These are phyloP conservation scores for Porites lobata DNA, from an alignment of 92 coral and sea anemone species.

Conservation along the genomic window DNA sequence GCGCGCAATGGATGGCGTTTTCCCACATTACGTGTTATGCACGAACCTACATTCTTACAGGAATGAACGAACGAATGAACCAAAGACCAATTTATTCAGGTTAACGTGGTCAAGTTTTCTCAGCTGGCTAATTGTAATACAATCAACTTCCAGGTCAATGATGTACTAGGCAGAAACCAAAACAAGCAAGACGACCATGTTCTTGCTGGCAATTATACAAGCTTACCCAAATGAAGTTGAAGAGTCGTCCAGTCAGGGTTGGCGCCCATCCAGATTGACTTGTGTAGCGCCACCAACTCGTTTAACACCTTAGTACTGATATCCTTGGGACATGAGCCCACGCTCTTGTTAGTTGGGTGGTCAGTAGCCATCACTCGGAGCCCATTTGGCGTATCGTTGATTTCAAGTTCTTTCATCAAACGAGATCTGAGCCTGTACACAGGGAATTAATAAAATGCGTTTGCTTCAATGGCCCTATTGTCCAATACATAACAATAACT, in stretches of 20 bases:
- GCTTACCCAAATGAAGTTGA: conserved; percentile 43
- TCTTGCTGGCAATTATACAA: not conserved
- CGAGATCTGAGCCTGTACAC: conserved; percentile 25
- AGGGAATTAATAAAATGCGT: not conserved
- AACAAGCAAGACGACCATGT: too few relatives aligned
- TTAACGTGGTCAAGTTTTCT: not conserved
- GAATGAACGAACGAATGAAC: too few relatives aligned
- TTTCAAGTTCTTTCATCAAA: conserved; percentile 46
- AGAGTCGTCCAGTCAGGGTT: conserved; percentile 53
- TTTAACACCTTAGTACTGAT: not conserved
- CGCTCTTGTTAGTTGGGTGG: conserved; percentile 46
- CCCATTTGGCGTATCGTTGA: conserved; percentile 58
- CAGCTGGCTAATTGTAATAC: too few relatives aligned
- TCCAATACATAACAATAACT: too few relatives aligned
- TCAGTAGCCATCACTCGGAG: conserved; percentile 53
- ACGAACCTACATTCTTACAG: too few relatives aligned
- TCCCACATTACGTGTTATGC: too few relatives aligned
- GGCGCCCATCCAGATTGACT: conserved; percentile 53
- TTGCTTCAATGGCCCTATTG: too few relatives aligned
- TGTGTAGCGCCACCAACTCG: conserved; percentile 32
- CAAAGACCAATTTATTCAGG: too few relatives aligned
- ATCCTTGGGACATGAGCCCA: conserved; percentile 51
- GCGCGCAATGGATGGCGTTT: too few relatives aligned
- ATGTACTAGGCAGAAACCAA: too few relatives aligned
- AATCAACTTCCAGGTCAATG: too few relatives aligned